Conservation (phyloP, 2,888 invertebrate genomes). For the Hydraecia micacea region DNA sequence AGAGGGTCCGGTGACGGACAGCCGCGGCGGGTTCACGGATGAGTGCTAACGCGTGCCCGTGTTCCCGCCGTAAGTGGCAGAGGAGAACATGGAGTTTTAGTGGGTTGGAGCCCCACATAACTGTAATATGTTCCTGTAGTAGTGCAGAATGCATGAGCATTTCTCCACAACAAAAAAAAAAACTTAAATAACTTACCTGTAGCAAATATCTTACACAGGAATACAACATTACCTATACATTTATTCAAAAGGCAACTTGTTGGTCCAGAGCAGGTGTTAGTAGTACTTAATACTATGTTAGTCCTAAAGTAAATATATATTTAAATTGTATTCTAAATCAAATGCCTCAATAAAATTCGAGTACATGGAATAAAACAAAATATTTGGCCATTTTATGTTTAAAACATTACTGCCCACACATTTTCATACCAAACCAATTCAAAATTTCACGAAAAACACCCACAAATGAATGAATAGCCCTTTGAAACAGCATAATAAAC, state of each 20-base stretch:
- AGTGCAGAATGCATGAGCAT: no score
- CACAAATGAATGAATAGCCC: conserved; percentile 3
- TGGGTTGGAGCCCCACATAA: no score
- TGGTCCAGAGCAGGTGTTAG: neutral
- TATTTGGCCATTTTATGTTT: neutral
- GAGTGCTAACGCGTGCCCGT: no score
- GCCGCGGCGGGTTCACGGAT: no score
- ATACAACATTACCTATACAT: neutral
- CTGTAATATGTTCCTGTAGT: no score
- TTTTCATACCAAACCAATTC: neutral
- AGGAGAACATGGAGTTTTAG: no score
- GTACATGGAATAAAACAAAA: neutral
- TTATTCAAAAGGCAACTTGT: neutral
- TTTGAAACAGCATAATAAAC: conserved; percentile 18
- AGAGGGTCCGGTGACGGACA: no score
- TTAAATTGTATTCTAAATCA: neutral
- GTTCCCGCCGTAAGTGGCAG: no score
- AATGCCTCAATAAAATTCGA: neutral
- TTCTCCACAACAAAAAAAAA: no score
- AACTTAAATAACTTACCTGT: no score
- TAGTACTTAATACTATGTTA: no score
- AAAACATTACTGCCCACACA: neutral
- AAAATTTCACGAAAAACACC: conserved; percentile 6
- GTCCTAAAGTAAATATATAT: neutral
- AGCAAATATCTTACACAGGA: neutral